A percentile compares a stretch with the other conserved stretches of the same genome.
Conservation (phyloP, 2,113 vertebrate species). For the Takifugu flavidus region DNA sequence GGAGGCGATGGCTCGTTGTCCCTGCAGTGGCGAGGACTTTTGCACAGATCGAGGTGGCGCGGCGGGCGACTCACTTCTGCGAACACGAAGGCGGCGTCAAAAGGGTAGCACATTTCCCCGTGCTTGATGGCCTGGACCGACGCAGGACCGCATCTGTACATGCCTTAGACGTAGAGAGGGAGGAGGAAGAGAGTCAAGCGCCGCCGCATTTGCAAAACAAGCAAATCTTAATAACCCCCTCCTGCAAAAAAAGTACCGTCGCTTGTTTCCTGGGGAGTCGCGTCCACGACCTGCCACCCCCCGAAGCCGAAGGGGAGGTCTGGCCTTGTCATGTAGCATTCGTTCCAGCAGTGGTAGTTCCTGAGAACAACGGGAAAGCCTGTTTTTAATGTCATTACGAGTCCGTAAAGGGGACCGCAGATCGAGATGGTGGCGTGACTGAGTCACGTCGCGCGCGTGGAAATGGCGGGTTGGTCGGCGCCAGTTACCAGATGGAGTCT, state of each 20-base stretch:
- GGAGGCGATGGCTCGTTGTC: background rate
- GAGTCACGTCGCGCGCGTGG: background rate
- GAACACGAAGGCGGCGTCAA: conserved; percentile 89
- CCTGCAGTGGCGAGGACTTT: too few species aligned
- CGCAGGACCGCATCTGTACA: conserved; percentile 94
- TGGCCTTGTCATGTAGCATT: conserved; percentile 92
- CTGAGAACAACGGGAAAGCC: conserved; percentile 54
- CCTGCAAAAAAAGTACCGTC: conserved; percentile 78
- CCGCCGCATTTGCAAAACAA: background rate
- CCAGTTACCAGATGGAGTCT: conserved; percentile 86
- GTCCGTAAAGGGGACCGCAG: too few species aligned
- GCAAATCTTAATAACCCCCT: background rate
- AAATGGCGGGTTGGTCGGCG: background rate
- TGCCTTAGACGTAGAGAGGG: conserved; percentile 67
- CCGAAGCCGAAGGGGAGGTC: conserved; percentile 91
- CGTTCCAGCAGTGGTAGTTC: conserved; percentile 99
- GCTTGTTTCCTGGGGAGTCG: conserved; percentile 95
- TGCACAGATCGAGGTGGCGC: background rate
- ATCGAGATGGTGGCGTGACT: too few species aligned
- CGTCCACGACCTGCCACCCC: conserved; percentile 95
- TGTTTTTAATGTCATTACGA: background rate
- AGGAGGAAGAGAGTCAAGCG: background rate
- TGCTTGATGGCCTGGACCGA: conserved; percentile 93
- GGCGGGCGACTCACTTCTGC: conserved; percentile 79
- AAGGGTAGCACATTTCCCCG: conserved; percentile 88